Evolutionary conservation across 1,140 invertebrate species (phyloP).

Genomic region (Camponotus floridanus): DNA sequence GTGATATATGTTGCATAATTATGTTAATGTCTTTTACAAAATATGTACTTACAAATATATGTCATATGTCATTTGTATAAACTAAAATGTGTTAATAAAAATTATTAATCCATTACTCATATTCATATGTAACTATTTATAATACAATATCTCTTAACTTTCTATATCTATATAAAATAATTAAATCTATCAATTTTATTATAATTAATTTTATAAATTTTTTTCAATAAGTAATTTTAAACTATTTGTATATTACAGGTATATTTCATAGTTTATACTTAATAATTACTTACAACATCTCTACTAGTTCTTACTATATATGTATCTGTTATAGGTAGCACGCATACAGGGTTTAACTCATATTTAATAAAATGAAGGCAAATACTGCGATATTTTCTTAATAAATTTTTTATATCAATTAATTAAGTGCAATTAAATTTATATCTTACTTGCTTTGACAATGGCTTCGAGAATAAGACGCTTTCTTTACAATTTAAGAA

Average conservation of each 20-base stretch:
- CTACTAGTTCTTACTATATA: slow-evolving; percentile 20
- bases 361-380: slow-evolving; percentile 39
- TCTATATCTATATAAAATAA: neutral
- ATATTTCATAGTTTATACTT: neutral
- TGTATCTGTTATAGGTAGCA: slow-evolving; percentile 73
- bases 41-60: neutral
- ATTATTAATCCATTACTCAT: slow-evolving; percentile 23
- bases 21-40: slow-evolving; percentile 6
- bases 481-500: slow-evolving; percentile 68
- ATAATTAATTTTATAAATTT: too few species aligned
- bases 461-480: slow-evolving; percentile 67
- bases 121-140: neutral
- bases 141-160: slow-evolving; percentile 9
- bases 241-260: neutral
- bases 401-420: slow-evolving; percentile 24
- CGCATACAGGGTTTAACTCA: slow-evolving; percentile 60
- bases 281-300: neutral
- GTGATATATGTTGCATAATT: slow-evolving; percentile 21
- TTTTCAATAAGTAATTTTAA: neutral
- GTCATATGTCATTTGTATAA: slow-evolving; percentile 14
- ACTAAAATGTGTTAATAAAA: slow-evolving; percentile 55
- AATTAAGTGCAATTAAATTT: slow-evolving; percentile 55
- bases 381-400: slow-evolving; percentile 53
- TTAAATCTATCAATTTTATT: too few species aligned
- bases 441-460: slow-evolving; percentile 43